Evolutionary conservation across 2,888 invertebrate genomes (phyloP), one percentile per base, ranked within the genome.

Genomic region (Camponotus fellah): DNA sequence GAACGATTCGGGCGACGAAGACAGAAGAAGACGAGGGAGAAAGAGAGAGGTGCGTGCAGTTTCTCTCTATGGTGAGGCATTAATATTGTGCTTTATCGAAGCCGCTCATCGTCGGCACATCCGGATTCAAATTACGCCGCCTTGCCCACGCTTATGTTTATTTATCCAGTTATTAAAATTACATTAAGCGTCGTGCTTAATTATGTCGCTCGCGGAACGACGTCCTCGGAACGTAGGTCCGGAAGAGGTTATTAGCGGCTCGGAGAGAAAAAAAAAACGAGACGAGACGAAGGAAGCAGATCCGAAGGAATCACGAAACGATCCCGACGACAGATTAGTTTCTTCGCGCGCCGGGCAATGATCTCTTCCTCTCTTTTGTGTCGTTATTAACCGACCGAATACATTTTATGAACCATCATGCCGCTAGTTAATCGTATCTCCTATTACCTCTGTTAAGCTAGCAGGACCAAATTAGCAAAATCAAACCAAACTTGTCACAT

Each of bases 161-260:
- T 95, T 95, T 95, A 95, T 94, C 94, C 93, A 94, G 94, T 95
- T 95, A 95, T 95, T 95, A 95, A 94, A 95, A 94, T 92, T 93
- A 93, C 95, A 95, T 95, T 94, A 94, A 93, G 93, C 87, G 90
- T 88, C 90, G 87, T 79, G 82, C 86, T 86, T 92, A 92, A 92
- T 93, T 92, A 92, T 91, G 87, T 87, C 88, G 88, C 87, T 82
- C 72, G 81, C 76, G 82, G 69, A 85, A 83, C 80, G 84, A 83
- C 77, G 75, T 87, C 84, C 84, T 85, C 34, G 83, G 71, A 72
- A 75, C 74, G 75, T 66, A 83, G 81, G 84, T 87, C 89, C 87
- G 87, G 89, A 89, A 88, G 85, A 83, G 77, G 83, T 77, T 60
- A 88, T 68, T 64, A 79, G n/a, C 14, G 21, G 3, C 58, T 58